Percentiles rank a stretch among this genome's conserved stretches.
Conservation (phyloP, 2,797 vertebrate species). For the Steatocranus sp. region DNA sequence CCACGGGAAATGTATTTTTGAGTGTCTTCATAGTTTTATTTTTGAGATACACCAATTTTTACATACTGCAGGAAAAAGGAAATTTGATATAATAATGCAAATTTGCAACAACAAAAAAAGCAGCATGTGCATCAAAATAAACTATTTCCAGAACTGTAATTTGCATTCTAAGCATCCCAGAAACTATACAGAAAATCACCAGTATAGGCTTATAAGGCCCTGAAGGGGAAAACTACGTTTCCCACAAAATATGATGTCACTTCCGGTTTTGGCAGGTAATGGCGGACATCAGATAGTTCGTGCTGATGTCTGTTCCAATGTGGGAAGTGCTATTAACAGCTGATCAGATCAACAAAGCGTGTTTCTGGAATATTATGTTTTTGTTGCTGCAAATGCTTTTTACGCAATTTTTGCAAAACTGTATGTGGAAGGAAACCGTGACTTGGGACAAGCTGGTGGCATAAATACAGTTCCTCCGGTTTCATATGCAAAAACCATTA, state of each 20-base stretch:
- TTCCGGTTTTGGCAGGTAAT: accelerated
- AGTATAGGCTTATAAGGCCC: accelerated
- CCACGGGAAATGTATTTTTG: not conserved
- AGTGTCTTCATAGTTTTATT: not conserved
- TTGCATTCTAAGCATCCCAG: accelerated
- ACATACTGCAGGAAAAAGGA: accelerated
- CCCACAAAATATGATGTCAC: accelerated
- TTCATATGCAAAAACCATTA: accelerated
- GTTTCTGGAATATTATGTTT: not conserved
- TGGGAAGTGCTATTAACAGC: accelerated
- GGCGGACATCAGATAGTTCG: accelerated
- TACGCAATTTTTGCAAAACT: accelerated
- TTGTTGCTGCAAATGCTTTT: accelerated
- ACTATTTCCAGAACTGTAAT: not conserved
- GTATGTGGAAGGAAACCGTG: accelerated
- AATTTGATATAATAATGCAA: accelerated
- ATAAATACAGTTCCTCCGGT: accelerated
- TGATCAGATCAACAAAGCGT: accelerated
- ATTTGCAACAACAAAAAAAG: not conserved
- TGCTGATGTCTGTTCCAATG: accelerated
- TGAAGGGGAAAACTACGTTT: accelerated
- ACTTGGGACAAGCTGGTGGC: accelerated
- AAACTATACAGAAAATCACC: not conserved
- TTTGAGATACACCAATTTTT: accelerated
- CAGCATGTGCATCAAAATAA: accelerated